phyloP scores from a whole-genome alignment of 2,797 vertebrate genomes.

The Hippopotamyrus pictus region DNA sequence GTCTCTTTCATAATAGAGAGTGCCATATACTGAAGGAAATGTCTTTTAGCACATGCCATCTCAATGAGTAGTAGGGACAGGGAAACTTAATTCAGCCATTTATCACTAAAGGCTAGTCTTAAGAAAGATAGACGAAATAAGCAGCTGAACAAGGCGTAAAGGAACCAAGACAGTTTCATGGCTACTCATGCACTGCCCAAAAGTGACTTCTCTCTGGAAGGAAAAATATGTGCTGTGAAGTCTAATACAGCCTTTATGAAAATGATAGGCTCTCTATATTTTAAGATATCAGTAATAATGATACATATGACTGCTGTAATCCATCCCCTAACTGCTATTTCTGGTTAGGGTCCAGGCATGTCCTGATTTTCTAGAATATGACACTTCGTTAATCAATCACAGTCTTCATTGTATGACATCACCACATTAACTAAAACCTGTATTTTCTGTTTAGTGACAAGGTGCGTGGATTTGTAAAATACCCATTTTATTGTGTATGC shows the following conservation, averaged over 20 bases:
- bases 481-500: not conserved
- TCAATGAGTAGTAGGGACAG: not conserved
- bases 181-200: not conserved
- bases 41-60: not conserved
- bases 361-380: not conserved
- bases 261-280: not conserved
- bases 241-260: not conserved
- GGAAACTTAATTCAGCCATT: slow-evolving; percentile 1
- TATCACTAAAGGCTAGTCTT: not conserved
- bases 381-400: not conserved
- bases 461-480: not conserved
- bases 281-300: not conserved
- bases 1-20: not conserved
- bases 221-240: not conserved
- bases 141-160: not conserved
- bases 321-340: not conserved
- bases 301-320: not conserved
- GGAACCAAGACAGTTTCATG: not conserved
- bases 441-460: not conserved
- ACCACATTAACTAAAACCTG: not conserved
- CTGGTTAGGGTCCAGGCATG: not conserved
- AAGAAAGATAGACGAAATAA: not conserved
- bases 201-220: not conserved
- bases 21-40: not conserved
- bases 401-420: not conserved